These are phyloP conservation scores for Tanypteryx hageni DNA, from an alignment of 2,888 invertebrate genomes.

Conservation along the genomic window DNA sequence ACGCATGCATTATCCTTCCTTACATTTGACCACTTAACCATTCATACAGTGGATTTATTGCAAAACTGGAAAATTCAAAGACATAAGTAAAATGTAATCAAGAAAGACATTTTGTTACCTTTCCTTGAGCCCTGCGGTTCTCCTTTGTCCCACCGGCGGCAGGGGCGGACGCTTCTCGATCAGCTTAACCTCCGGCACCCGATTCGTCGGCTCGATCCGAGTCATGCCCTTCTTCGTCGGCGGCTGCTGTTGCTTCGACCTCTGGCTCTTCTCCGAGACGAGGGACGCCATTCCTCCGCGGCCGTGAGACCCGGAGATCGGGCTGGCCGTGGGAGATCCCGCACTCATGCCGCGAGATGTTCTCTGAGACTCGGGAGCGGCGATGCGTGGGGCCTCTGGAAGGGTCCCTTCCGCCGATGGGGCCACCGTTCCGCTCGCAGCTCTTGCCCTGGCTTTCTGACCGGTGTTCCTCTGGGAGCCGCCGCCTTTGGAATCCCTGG, in stretches of 20 bases:
- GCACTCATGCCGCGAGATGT: background rate
- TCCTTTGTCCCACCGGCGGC: slow-evolving; percentile 29
- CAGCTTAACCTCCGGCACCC: slow-evolving; percentile 43
- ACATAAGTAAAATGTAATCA: background rate
- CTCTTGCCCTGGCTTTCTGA: background rate
- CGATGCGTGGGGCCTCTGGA: background rate
- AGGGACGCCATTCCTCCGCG: background rate
- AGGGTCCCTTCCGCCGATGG: background rate
- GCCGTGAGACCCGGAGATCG: background rate
- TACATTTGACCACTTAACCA: no score
- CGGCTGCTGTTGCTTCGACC: background rate
- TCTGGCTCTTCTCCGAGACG: background rate
- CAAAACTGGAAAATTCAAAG: no score
- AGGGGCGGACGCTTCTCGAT: slow-evolving; percentile 54
- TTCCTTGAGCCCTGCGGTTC: slow-evolving; percentile 20
- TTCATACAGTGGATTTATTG: no score
- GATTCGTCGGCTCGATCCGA: slow-evolving; percentile 20
- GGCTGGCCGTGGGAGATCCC: background rate
- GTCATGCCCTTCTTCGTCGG: background rate
- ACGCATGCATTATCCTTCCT: no score
- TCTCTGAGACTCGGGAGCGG: background rate
- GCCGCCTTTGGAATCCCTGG: background rate
- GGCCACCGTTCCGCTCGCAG: background rate
- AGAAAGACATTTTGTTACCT: background rate
- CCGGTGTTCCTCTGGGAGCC: background rate